Base-by-base conservation (phyloP, 1,140 invertebrate genomes). In the Sycobia sp. region DNA sequence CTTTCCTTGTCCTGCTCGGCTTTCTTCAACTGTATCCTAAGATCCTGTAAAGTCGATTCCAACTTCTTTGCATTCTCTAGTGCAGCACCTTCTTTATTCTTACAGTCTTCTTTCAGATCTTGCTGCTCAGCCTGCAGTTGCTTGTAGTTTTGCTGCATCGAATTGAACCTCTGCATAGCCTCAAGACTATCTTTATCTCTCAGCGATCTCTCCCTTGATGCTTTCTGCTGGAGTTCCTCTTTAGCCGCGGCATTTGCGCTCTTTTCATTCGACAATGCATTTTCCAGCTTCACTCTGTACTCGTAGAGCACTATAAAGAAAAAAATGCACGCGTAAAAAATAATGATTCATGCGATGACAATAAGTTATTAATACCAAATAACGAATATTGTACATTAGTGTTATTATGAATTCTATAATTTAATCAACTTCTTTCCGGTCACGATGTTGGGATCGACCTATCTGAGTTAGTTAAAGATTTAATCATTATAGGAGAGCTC, bases 211-310 rank as follows among this genome's bases (percentile, higher is more conserved):
- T 85, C 83, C 2, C 76, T 71, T 8, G 79, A 73, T 5, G 79
- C 76, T 13, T 77, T 76, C 32, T 78, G 74, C 61, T 81, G 77
- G 18, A 84, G 69, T 57, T 84, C 81, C 43, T 84, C 78, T 47
- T 80, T 83, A 3, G 74, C 75, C 4, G 80, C 76, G 4, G 70
- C 67, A 39, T 84, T 83, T 0, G 83, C 78, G 38, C 73, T 78
- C 61, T 84, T 84, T 66, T 85, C 83, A 62, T 84, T 81, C 34
- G 82, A 76, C 34, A 85, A 58, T 0, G 80, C 83, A 47, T 83
- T 84, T 51, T 85, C 84, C 25, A 85, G 27, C 0, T 80, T 73
- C 2, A 81, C 68, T 70, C 84, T 84, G 68, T 84, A 84, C 61
- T 85, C 82, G 57, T 83, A 83, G 39, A 84, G 81, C 18, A 83